phyloP scores from a whole-genome alignment of 2,797 vertebrate genomes.

The Poecile montanus region DNA sequence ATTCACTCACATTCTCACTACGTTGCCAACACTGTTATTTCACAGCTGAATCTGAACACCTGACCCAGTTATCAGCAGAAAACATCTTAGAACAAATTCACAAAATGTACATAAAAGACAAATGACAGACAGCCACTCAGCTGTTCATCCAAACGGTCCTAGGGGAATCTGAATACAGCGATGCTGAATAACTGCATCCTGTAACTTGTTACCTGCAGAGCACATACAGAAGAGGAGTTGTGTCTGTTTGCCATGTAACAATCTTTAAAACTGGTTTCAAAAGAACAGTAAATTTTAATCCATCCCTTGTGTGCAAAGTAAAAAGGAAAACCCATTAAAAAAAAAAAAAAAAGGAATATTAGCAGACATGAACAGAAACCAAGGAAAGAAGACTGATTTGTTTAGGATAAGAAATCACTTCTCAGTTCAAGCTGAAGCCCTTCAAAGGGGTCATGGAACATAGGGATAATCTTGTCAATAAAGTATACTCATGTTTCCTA shows the following conservation, averaged over 20 bases:
- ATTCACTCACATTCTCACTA: neutral
- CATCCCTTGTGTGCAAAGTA: neutral
- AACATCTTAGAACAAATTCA: neutral
- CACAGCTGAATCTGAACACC: neutral
- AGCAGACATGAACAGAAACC: neutral
- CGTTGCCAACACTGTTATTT: neutral
- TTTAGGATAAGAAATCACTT: neutral
- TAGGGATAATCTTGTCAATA: constrained; percentile 4
- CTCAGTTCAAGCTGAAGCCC: neutral
- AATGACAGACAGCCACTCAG: neutral
- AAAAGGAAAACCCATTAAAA: neutral
- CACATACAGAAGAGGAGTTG: neutral
- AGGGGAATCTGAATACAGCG: neutral
- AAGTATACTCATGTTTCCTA: neutral
- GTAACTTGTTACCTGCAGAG: neutral
- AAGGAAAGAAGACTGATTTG: neutral
- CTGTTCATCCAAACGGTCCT: neutral
- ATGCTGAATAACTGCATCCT: neutral
- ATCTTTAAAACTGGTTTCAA: neutral
- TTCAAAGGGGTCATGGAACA: neutral
- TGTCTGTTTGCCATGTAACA: neutral
- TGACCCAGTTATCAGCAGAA: neutral
- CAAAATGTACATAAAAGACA: neutral
- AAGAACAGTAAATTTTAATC: neutral
- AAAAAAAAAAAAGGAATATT: neutral